A percentile compares a stretch with the other conserved stretches of the same genome.
Evolutionary conservation across 1,140 invertebrate genomes (phyloP).

Genomic region (Neodiprion lecontei): DNA sequence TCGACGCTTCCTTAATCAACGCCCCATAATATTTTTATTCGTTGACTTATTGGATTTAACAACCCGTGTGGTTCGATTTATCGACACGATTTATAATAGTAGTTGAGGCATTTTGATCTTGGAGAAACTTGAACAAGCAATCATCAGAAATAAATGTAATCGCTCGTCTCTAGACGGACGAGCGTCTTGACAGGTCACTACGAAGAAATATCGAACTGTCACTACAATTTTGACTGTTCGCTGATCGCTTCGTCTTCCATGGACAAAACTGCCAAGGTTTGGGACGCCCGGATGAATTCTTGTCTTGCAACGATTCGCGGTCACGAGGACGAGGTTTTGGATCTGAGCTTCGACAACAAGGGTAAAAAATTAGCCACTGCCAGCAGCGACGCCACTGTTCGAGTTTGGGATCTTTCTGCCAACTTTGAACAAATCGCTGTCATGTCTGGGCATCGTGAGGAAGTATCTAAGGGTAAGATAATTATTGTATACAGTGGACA

Average conservation of each 20-base stretch:
- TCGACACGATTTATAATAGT: too few relatives aligned
- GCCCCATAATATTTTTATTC: too few relatives aligned
- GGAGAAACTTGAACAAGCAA: too few relatives aligned
- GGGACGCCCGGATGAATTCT: conserved; percentile 70
- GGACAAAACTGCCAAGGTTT: conserved; percentile 78
- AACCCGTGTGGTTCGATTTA: too few relatives aligned
- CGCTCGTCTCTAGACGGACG: conserved; percentile 61
- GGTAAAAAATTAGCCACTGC: conserved; percentile 75
- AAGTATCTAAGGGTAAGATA: conserved; percentile 73
- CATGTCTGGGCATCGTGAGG: conserved; percentile 75
- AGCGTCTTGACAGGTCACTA: conserved; percentile 72
- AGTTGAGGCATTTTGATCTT: too few relatives aligned
- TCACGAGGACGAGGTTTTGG: conserved; percentile 79
- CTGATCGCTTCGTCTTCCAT: conserved; percentile 76
- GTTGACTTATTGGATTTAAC: too few relatives aligned
- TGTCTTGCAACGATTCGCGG: conserved; percentile 69
- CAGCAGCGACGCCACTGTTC: conserved; percentile 74
- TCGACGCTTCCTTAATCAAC: too few relatives aligned
- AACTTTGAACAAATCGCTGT: conserved; percentile 68
- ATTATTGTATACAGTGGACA: conserved; percentile 26
- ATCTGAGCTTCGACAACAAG: conserved; percentile 76
- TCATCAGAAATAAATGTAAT: not conserved
- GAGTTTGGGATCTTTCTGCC: conserved; percentile 70
- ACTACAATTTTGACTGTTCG: conserved; percentile 76
- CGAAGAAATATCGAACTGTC: conserved; percentile 77